Conservation (phyloP, 2,888 invertebrate species). For the Terebella lapidaria region DNA sequence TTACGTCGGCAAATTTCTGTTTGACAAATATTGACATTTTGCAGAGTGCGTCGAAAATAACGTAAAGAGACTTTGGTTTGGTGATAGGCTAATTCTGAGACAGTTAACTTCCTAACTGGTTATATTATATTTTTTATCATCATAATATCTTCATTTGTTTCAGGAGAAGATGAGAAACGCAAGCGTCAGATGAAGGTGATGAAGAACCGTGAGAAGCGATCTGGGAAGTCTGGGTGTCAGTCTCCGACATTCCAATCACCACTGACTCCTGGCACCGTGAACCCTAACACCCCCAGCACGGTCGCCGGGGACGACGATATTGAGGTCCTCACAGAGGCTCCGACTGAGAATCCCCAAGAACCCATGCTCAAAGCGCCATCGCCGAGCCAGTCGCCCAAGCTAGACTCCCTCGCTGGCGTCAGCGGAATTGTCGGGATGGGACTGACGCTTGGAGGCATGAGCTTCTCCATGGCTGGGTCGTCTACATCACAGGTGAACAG, state of each 20-base stretch:
- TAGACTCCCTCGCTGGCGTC: not conserved
- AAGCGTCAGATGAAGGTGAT: constrained; percentile 81
- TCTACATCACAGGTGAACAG: not conserved
- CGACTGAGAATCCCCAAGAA: not conserved
- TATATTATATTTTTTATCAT: too few relatives aligned
- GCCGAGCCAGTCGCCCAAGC: not conserved
- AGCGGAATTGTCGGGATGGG: not conserved
- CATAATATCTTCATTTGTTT: constrained; percentile 7
- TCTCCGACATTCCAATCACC: not conserved
- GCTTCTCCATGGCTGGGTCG: not conserved
- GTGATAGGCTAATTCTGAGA: too few relatives aligned
- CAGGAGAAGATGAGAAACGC: constrained; percentile 69
- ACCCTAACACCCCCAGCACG: not conserved
- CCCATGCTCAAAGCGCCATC: not conserved
- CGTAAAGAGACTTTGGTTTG: too few relatives aligned
- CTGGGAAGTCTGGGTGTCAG: not conserved
- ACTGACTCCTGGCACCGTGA: not conserved
- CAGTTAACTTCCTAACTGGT: too few relatives aligned
- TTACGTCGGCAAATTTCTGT: too few relatives aligned
- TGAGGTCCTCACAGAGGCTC: not conserved
- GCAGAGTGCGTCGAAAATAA: too few relatives aligned
- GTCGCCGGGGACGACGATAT: not conserved
- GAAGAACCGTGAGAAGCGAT: constrained; percentile 64
- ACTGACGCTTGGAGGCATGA: not conserved
- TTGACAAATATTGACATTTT: too few relatives aligned